A percentile compares a stretch with the other conserved stretches of the same genome.
Conservation (phyloP, 1,140 invertebrate genomes). For the Temnothorax longispinosus region DNA sequence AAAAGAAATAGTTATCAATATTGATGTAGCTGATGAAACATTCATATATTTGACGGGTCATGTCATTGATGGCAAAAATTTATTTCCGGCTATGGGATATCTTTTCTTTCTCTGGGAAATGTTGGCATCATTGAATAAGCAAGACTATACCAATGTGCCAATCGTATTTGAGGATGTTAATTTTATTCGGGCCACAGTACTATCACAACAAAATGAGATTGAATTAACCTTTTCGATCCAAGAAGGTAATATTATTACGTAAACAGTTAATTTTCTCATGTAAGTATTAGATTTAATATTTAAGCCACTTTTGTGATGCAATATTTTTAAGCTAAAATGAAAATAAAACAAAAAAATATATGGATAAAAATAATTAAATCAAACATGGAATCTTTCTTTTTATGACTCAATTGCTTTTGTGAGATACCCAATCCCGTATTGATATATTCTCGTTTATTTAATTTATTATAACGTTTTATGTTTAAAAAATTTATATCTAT, state of each 20-base stretch:
- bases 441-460: background rate
- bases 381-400: background rate
- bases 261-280: background rate
- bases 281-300: background rate
- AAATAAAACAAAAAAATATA: too few relatives aligned
- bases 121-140: slow-evolving; percentile 91
- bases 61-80: slow-evolving; percentile 93
- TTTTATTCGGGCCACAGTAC: slow-evolving; percentile 93
- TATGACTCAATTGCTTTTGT: too few relatives aligned
- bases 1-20: slow-evolving; percentile 88
- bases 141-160: slow-evolving; percentile 90
- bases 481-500: background rate
- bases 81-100: slow-evolving; percentile 97
- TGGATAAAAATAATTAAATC: background rate
- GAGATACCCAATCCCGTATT: background rate
- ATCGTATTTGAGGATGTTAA: slow-evolving; percentile 95
- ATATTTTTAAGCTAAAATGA: too few relatives aligned
- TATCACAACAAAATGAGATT: slow-evolving; percentile 89
- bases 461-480: background rate
- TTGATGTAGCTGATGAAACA: slow-evolving; percentile 89
- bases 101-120: slow-evolving; percentile 95
- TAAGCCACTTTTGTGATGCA: too few relatives aligned
- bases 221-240: slow-evolving; percentile 93
- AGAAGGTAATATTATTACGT: slow-evolving; percentile 84
- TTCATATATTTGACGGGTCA: slow-evolving; percentile 93